A percentile compares a stretch with the other conserved stretches of the same genome.
Conservation (phyloP, 1,140 invertebrate genomes). For the Tribolium castaneum region DNA sequence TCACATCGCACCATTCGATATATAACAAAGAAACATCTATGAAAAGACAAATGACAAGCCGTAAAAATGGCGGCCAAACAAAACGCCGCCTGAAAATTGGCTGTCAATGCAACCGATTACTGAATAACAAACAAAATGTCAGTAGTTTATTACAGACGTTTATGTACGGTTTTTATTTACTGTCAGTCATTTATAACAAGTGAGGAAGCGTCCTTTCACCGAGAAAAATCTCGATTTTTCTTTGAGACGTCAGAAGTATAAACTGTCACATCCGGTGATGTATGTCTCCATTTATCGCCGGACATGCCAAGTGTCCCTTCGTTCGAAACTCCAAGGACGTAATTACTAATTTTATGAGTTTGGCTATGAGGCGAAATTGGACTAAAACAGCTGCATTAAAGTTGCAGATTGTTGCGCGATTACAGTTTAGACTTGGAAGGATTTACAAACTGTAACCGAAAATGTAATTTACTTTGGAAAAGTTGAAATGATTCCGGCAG, state of each 20-base stretch:
- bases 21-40: slow-evolving; percentile 36
- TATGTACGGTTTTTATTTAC: slow-evolving; percentile 33
- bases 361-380: not conserved
- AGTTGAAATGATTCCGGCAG: slow-evolving; percentile 22
- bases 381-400: slow-evolving; percentile 15
- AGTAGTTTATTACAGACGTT: slow-evolving; percentile 35
- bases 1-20: slow-evolving; percentile 30
- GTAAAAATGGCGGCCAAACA: slow-evolving; percentile 33
- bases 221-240: slow-evolving; percentile 31
- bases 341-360: slow-evolving; percentile 3
- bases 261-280: slow-evolving; percentile 20
- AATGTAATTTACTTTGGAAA: slow-evolving; percentile 32
- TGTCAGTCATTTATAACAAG: slow-evolving; percentile 23
- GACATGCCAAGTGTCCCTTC: not conserved
- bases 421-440: slow-evolving; percentile 23
- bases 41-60: slow-evolving; percentile 28
- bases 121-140: slow-evolving; percentile 36
- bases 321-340: not conserved
- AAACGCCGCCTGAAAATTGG: slow-evolving; percentile 31
- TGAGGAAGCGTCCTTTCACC: slow-evolving; percentile 19
- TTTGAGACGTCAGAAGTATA: slow-evolving; percentile 23
- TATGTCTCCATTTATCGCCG: slow-evolving; percentile 16
- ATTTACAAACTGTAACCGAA: slow-evolving; percentile 26
- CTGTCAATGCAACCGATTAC: slow-evolving; percentile 34
- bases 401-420: slow-evolving; percentile 26